Conservation (phyloP, 2,797 vertebrate genomes). For the Sebastes taczanowskii region DNA sequence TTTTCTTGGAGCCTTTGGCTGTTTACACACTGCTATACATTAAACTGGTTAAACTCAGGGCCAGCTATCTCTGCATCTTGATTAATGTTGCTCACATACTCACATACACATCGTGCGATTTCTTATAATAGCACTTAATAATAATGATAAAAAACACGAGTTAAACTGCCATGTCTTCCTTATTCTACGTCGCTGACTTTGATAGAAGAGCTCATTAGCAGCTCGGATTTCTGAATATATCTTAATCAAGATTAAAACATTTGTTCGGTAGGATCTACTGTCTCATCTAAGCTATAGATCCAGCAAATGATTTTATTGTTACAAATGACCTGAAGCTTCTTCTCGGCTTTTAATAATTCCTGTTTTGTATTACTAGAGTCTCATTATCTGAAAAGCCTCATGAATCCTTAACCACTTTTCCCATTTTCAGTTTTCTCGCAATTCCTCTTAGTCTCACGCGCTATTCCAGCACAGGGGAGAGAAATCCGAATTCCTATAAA, state of each 20-base stretch:
- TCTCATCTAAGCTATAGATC: background rate
- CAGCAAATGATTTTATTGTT: background rate
- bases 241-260: conserved; percentile 23
- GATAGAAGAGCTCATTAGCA: conserved; percentile 32
- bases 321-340: background rate
- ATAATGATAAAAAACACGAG: background rate
- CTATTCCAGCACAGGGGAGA: background rate
- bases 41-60: conserved; percentile 19
- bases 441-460: background rate
- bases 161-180: background rate
- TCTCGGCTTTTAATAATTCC: background rate
- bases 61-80: background rate
- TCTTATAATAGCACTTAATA: background rate
- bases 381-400: conserved; percentile 9
- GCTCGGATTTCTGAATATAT: background rate
- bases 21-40: conserved; percentile 38
- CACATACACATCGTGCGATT: background rate
- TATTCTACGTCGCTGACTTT: conserved; percentile 28
- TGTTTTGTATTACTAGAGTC: conserved; percentile 3
- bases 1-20: conserved; percentile 22
- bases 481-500: conserved; percentile 18
- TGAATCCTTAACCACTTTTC: conserved; percentile 4
- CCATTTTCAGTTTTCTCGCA: conserved; percentile 2
- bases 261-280: background rate
- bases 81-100: conserved; percentile 5